phyloP scores from a whole-genome alignment of 2,888 invertebrate genomes.

The Caenorhabditis afra region DNA sequence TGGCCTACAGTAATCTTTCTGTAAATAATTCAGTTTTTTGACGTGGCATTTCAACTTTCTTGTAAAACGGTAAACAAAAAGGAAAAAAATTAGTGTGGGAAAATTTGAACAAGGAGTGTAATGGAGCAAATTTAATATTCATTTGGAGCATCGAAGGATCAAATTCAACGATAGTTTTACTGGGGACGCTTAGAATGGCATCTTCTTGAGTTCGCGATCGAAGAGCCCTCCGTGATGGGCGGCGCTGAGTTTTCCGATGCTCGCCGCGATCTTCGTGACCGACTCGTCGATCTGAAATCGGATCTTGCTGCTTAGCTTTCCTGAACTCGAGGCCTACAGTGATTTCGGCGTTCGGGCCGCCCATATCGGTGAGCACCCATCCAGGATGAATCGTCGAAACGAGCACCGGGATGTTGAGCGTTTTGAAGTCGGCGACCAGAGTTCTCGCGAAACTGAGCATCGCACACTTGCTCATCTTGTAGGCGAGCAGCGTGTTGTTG shows the following conservation, averaged over 20 bases:
- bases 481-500: conserved; percentile 6
- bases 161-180: too few species aligned
- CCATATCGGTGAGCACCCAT: conserved; percentile 61
- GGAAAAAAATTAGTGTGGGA: too few species aligned
- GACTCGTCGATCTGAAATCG: conserved; percentile 49
- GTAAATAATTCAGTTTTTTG: too few species aligned
- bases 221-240: conserved; percentile 49
- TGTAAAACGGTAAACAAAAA: too few species aligned
- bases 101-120: too few species aligned
- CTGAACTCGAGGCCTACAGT: conserved; percentile 20
- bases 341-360: conserved; percentile 54
- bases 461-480: conserved; percentile 53
- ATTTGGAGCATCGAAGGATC: too few species aligned
- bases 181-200: conserved; percentile 43
- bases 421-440: conserved; percentile 48
- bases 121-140: too few species aligned
- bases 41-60: too few species aligned
- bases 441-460: conserved; percentile 51
- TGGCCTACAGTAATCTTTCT: too few species aligned
- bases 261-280: conserved; percentile 26
- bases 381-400: conserved; percentile 54
- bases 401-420: conserved; percentile 36
- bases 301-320: too few species aligned
- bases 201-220: conserved; percentile 38
- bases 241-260: conserved; percentile 24